Evolutionary conservation across 2,113 vertebrate species (phyloP), one percentile per base, ranked within the genome.

Genomic region (Danionella cerebrum): DNA sequence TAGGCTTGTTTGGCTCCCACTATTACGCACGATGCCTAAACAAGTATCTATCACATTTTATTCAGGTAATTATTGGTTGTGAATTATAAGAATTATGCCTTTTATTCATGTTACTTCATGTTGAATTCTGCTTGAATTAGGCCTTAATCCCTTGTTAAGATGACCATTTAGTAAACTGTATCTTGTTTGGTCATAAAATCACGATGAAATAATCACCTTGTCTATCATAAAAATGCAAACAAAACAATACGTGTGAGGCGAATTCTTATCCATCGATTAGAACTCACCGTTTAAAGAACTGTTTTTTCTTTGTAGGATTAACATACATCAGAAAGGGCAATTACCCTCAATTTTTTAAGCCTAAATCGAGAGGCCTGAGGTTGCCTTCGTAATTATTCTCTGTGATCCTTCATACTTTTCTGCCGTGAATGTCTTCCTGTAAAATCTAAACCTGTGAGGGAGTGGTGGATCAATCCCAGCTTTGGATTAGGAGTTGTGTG

Each of bases 371-470:
- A 44, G 33, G 54, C 36, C 65, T 52, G 39, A 53, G 39, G 47
- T 58, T 72, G 79, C 83, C 85, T 82, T 79, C 71, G 85, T 87
- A 84, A 85, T 85, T 83, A 85, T 80, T 84, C 75, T 67, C 54
- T 69, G 65, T 72, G 80, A 80, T 85, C 69, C 75, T 51, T 47
- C 76, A 75, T 69, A 79, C 71, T 79, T 65, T 72, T 81, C 86
- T 82, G 77, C 69, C 75, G 69, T 67, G 36, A 78, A 79, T 67
- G 50, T 78, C 76, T 78, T 78, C 76, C 59, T 65, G 13, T 54
- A 68, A 68, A 77, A 76, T 73, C 3, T 64, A 58, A 82, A 82
- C 52, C 50, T 27, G 47, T 64, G 68, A 77, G 76, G 80, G 79
- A 82, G 85, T 82, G 70, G 67, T 55, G 82, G 78, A 85, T 87